Percentiles rank a stretch among this genome's conserved stretches.
Evolutionary conservation across 2,797 vertebrate genomes (phyloP).

Genomic region (Tangara arthus): DNA sequence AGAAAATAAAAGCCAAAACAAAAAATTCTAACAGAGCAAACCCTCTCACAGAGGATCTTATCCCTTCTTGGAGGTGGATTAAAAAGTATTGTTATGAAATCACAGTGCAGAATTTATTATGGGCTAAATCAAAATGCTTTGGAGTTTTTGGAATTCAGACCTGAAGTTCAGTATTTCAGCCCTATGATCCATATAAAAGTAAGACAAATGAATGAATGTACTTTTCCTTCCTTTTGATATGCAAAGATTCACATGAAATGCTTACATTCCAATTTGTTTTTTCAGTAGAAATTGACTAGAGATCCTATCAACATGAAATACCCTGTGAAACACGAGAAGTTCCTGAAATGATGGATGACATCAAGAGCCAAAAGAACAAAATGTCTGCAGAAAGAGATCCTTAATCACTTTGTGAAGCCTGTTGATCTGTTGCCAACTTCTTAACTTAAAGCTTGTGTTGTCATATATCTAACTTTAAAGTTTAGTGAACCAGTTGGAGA

Average conservation of each 20-base stretch:
- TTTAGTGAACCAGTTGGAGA: background rate
- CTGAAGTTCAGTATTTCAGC: background rate
- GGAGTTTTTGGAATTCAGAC: conserved; percentile 28
- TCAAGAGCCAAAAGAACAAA: background rate
- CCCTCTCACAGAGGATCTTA: background rate
- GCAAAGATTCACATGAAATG: conserved; percentile 36
- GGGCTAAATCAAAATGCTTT: conserved; percentile 8
- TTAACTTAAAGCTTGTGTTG: background rate
- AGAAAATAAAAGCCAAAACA: background rate
- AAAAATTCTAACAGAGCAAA: background rate
- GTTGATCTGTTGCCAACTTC: conserved; percentile 19
- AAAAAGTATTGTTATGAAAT: conserved; percentile 33
- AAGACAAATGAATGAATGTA: conserved; percentile 8
- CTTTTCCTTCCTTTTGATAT: conserved; percentile 42
- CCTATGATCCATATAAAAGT: conserved; percentile 18
- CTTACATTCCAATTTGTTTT: conserved; percentile 11
- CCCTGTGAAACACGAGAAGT: background rate
- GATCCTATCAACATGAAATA: conserved; percentile 11
- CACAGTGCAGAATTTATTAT: background rate
- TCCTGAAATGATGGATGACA: background rate
- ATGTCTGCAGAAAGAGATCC: background rate
- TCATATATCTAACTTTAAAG: background rate
- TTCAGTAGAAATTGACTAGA: conserved; percentile 4
- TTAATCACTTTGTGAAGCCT: conserved; percentile 2
- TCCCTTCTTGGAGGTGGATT: background rate